Conservation (phyloP, 2,113 vertebrate genomes). For the Clarias gariepinus region DNA sequence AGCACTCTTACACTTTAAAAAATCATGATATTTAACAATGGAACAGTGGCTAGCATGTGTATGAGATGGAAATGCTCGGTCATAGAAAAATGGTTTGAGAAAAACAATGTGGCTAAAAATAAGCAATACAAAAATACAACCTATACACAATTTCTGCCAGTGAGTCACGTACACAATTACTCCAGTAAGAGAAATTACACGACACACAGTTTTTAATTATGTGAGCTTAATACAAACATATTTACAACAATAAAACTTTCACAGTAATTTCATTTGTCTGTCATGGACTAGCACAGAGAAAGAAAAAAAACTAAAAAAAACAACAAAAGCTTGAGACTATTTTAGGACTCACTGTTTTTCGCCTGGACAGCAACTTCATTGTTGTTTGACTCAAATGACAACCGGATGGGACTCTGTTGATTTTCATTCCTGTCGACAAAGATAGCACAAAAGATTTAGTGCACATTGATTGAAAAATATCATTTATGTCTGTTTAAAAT, state of each 20-base stretch:
- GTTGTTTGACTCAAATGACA: constrained; percentile 67
- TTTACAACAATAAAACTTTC: not conserved
- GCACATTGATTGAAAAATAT: too few relatives aligned
- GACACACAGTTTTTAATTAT: not conserved
- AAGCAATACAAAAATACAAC: constrained; percentile 7
- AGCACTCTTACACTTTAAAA: not conserved
- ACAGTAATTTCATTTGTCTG: not conserved
- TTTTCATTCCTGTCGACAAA: constrained; percentile 61
- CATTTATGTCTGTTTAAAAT: not conserved
- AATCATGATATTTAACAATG: not conserved
- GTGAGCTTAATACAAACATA: not conserved
- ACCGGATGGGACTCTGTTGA: constrained; percentile 43
- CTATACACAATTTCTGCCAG: not conserved
- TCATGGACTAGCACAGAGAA: not conserved
- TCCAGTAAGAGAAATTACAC: not conserved
- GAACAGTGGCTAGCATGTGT: not conserved
- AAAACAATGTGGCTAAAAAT: constrained; percentile 11
- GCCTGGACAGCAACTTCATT: constrained; percentile 55
- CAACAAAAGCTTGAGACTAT: not conserved
- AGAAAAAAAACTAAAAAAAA: too few relatives aligned
- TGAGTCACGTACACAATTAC: not conserved
- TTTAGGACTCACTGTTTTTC: constrained; percentile 58
- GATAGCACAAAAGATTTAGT: not conserved
- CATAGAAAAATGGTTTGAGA: not conserved
- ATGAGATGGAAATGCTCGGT: not conserved